These are phyloP conservation scores for Aphelinus certus DNA, from an alignment of 1,140 invertebrate species.

Conservation along the genomic window DNA sequence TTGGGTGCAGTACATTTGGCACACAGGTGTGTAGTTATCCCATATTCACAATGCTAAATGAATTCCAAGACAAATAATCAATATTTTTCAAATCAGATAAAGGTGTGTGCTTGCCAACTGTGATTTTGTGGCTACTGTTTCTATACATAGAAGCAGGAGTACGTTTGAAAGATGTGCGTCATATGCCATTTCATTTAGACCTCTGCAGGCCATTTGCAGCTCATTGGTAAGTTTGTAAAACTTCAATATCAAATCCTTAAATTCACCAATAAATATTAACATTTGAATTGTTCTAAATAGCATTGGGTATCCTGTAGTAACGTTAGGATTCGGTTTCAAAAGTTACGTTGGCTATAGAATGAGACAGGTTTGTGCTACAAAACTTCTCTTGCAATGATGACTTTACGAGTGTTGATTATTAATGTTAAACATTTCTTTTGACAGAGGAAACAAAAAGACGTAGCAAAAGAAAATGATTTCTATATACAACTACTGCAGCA, in stretches of 20 bases:
- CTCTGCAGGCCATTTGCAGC: slow-evolving; percentile 97
- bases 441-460: slow-evolving; percentile 90
- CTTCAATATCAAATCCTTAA: slow-evolving; percentile 20
- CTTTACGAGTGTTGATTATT: not conserved
- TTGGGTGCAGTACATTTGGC: slow-evolving; percentile 99
- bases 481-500: slow-evolving; percentile 92
- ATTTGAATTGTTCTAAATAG: slow-evolving; percentile 66
- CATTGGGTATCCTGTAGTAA: slow-evolving; percentile 97
- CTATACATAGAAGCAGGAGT: slow-evolving; percentile 95
- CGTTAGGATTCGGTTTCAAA: slow-evolving; percentile 96
- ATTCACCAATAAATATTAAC: slow-evolving; percentile 27
- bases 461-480: slow-evolving; percentile 95
- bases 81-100: slow-evolving; percentile 73
- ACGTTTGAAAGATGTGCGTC: slow-evolving; percentile 85
- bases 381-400: not conserved
- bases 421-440: slow-evolving; percentile 46
- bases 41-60: slow-evolving; percentile 7
- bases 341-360: slow-evolving; percentile 93
- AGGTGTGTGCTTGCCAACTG: slow-evolving; percentile 93
- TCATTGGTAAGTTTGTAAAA: slow-evolving; percentile 81
- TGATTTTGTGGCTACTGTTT: slow-evolving; percentile 94
- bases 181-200: slow-evolving; percentile 90
- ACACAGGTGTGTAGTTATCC: slow-evolving; percentile 81
- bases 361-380: slow-evolving; percentile 71
- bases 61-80: slow-evolving; percentile 25